phyloP scores from a whole-genome alignment of 2,888 invertebrate species.

The Papilio protenor region DNA sequence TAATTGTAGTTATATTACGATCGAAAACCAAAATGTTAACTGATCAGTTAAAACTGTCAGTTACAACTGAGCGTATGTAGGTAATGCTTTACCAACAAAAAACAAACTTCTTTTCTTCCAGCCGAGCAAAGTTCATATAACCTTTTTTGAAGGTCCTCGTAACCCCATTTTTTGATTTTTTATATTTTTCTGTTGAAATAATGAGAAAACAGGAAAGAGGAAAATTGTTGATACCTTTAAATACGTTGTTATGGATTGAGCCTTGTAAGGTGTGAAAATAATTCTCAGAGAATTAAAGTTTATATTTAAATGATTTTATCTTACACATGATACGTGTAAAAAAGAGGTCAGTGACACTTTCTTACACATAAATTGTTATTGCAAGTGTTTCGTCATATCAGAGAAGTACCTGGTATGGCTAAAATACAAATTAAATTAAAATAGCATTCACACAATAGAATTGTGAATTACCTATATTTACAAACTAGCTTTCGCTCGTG shows the following conservation, averaged over 20 bases:
- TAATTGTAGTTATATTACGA: too few species aligned
- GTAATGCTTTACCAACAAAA: too few species aligned
- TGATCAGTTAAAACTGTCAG: too few species aligned
- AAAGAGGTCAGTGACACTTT: slow-evolving; percentile 21
- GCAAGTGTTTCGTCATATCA: slow-evolving; percentile 9
- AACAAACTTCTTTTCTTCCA: too few species aligned
- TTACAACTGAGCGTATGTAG: too few species aligned
- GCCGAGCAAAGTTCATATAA: too few species aligned
- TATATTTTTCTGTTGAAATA: background rate
- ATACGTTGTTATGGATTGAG: background rate
- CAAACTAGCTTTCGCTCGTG: too few species aligned
- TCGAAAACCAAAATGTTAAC: too few species aligned
- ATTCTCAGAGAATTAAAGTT: slow-evolving; percentile 12
- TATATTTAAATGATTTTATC: slow-evolving; percentile 21
- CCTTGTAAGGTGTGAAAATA: background rate
- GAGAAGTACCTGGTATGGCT: background rate
- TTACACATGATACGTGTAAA: background rate
- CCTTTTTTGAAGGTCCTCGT: background rate
- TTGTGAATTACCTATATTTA: background rate
- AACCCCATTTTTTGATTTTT: background rate
- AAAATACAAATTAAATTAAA: background rate
- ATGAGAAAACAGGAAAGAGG: slow-evolving; percentile 15
- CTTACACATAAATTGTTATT: slow-evolving; percentile 22
- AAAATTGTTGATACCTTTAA: background rate
- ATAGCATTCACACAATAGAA: background rate